Evolutionary conservation across 2,888 invertebrate species (phyloP), one percentile per base, ranked within the genome.

Genomic region (Arctia plantaginis): DNA sequence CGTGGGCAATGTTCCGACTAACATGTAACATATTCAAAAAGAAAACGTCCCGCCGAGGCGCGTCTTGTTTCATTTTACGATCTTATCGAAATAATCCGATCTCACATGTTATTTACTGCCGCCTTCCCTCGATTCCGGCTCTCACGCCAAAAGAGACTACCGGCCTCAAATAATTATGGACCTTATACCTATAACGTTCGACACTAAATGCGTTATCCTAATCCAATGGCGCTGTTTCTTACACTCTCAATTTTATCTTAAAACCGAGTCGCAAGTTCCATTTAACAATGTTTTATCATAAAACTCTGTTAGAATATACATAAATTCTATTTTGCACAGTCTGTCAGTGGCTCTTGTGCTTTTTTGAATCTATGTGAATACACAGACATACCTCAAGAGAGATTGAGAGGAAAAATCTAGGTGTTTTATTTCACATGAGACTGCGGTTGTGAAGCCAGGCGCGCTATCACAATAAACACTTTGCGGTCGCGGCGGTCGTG

Each of bases 61-160:
- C 90, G 92, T 90, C 93, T 94, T 95, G 94, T 95, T 95, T 95
- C 94, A 94, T 95, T 95, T 95, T 95, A 95, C 93, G 95, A 95
- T 94, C 94, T 95, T 95, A 95, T 95, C 95, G 95, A 95, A 94
- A 95, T 95, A 95, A 95, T 95, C 94, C 94, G 93, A 95, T 94
- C 95, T 93, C 89, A 88, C 92, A 92, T 92, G 93, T 95, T 95
- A 95, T 95, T 95, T 95, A 95, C 94, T 93, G 90, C 94, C 91
- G 89, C 89, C 92, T 93, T 92, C 92, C 92, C 92, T 91, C 93
- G 90, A 92, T 91, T 91, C 88, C 83, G 84, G 87, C 90, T 89
- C 91, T 90, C 90, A 85, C 89, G 88, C 86, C 84, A 88, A 91
- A 88, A 86, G 85, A 84, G 80, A 79, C 76, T 74, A 51, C 55